Evolutionary conservation across 2,797 vertebrate genomes (phyloP).

Genomic region (Rhinophrynus dorsalis): DNA sequence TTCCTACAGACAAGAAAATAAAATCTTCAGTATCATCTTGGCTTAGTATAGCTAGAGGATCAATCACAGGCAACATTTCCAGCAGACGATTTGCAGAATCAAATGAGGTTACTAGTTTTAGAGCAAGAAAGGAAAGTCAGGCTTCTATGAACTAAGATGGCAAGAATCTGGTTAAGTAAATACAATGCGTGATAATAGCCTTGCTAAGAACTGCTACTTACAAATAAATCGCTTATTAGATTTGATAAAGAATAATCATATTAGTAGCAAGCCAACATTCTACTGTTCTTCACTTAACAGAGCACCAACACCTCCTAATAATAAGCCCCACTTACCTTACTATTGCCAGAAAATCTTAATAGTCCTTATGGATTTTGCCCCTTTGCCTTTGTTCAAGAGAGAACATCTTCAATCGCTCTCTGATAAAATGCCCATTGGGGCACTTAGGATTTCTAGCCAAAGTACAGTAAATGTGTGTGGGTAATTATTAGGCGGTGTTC

Average conservation of each 20-base stretch:
- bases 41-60: constrained; percentile 29
- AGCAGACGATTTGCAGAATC: constrained; percentile 48
- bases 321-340: too few relatives aligned
- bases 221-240: constrained; percentile 45
- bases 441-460: too few relatives aligned
- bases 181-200: constrained; percentile 57
- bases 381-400: too few relatives aligned
- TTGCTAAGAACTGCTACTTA: constrained; percentile 45
- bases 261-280: constrained; percentile 52
- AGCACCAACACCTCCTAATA: too few relatives aligned
- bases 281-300: neutral
- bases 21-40: constrained; percentile 34
- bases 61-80: constrained; percentile 40
- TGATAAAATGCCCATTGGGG: too few relatives aligned
- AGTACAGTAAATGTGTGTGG: too few relatives aligned
- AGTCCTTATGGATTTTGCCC: too few relatives aligned
- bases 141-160: constrained; percentile 10
- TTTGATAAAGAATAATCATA: constrained; percentile 54
- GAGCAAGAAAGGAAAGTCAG: constrained; percentile 52
- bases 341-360: too few relatives aligned
- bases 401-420: too few relatives aligned
- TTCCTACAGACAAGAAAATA: constrained; percentile 72
- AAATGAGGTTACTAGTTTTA: constrained; percentile 59
- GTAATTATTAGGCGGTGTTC: too few relatives aligned
- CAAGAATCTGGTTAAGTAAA: constrained; percentile 48